Percentiles rank a stretch among this genome's conserved stretches.
Conservation (phyloP, 2,888 invertebrate genomes). For the Paralinhomoeus sp. region DNA sequence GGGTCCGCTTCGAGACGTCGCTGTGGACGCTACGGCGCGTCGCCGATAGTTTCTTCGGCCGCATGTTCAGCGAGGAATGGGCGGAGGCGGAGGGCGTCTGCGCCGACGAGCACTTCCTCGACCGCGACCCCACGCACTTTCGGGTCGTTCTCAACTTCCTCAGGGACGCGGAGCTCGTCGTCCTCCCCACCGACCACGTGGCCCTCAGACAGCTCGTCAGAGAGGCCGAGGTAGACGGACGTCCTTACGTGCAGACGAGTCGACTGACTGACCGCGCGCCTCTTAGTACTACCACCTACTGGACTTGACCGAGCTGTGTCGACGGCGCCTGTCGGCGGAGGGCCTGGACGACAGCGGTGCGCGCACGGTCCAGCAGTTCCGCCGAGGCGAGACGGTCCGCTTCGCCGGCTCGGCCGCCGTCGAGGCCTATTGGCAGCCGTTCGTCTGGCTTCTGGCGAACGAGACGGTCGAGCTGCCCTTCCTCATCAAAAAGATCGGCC, state of each 20-base stretch:
- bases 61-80: constrained; percentile 5
- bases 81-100: no score
- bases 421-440: constrained; percentile 4
- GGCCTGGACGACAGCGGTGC: background rate
- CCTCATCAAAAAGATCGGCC: constrained; percentile 4
- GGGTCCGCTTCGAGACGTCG: constrained; percentile 1
- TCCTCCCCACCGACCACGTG: constrained; percentile 1
- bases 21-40: background rate
- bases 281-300: constrained; percentile 2
- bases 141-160: constrained; percentile 4
- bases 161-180: constrained; percentile 1
- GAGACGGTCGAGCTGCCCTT: constrained; percentile 5
- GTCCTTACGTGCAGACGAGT: no score
- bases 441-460: constrained; percentile 1
- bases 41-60: constrained; percentile 1
- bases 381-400: constrained; percentile 1
- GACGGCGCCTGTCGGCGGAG: background rate
- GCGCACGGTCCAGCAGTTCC: no score
- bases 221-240: background rate
- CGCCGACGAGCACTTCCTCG: constrained; percentile 2
- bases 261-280: no score
- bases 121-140: constrained; percentile 5
- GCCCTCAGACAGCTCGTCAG: constrained; percentile 1
- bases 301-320: background rate
- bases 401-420: constrained; percentile 2